Evolutionary conservation across 2,888 invertebrate species (phyloP).

Genomic region (Mamestra brassicae): DNA sequence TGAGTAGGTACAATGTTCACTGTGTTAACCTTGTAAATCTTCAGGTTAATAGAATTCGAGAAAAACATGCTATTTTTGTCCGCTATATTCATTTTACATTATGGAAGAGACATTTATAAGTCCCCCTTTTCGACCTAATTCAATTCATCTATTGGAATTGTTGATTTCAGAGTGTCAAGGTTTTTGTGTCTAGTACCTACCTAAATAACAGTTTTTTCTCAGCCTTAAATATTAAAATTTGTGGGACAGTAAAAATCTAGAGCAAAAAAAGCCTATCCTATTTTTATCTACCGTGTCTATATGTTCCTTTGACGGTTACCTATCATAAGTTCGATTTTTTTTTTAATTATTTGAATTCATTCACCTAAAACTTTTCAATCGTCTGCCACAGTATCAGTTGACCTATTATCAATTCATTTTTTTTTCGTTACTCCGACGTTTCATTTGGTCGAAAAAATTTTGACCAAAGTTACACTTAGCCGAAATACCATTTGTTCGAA

Average conservation of each 20-base stretch:
- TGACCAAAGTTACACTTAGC: too few species aligned
- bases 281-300: neutral
- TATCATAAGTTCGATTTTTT: too few species aligned
- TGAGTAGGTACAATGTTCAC: neutral
- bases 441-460: too few species aligned
- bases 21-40: neutral
- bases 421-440: too few species aligned
- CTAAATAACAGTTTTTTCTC: neutral
- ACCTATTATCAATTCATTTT: too few species aligned
- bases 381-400: too few species aligned
- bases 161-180: conserved; percentile 32
- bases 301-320: too few species aligned
- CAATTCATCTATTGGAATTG: conserved; percentile 40
- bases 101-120: conserved; percentile 30
- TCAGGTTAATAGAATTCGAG: conserved; percentile 46
- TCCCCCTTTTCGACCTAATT: conserved; percentile 13
- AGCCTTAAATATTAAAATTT: neutral
- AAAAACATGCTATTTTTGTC: conserved; percentile 41
- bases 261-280: neutral
- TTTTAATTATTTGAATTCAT: too few species aligned
- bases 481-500: too few species aligned
- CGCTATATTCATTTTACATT: conserved; percentile 37
- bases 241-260: neutral
- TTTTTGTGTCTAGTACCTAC: conserved; percentile 8
- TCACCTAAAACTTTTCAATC: too few species aligned